phyloP scores from a whole-genome alignment of 2,888 invertebrate species.

The Macrophya annulata region DNA sequence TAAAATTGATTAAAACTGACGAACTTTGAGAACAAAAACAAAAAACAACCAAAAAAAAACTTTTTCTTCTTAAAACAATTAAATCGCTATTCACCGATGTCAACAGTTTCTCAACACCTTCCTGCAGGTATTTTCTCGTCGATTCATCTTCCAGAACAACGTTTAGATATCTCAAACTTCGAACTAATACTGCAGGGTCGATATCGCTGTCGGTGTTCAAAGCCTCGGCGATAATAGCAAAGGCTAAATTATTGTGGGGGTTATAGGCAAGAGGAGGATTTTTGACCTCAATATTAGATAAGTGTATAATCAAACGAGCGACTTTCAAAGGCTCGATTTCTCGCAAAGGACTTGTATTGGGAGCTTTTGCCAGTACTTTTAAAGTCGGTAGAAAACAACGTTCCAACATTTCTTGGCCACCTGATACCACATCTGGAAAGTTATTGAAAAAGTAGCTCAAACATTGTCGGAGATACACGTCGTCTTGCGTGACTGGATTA shows the following conservation, averaged over 20 bases:
- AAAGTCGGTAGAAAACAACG: slow-evolving; percentile 89
- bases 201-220: slow-evolving; percentile 68
- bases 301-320: slow-evolving; percentile 88
- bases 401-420: slow-evolving; percentile 83
- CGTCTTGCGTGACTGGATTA: slow-evolving; percentile 88
- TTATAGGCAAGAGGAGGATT: slow-evolving; percentile 61
- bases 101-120: slow-evolving; percentile 68
- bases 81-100: slow-evolving; percentile 65
- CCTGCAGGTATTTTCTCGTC: slow-evolving; percentile 67
- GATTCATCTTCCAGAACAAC: slow-evolving; percentile 69
- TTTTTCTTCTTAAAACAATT: background rate
- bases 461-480: slow-evolving; percentile 85
- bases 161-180: slow-evolving; percentile 70
- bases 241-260: slow-evolving; percentile 73
- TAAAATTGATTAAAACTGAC: background rate
- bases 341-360: slow-evolving; percentile 87
- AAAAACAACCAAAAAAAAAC: background rate
- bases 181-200: slow-evolving; percentile 68
- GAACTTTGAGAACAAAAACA: no score
- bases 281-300: slow-evolving; percentile 81
- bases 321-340: slow-evolving; percentile 89
- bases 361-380: slow-evolving; percentile 87
- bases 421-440: slow-evolving; percentile 81
- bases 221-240: slow-evolving; percentile 71
- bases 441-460: slow-evolving; percentile 87